These are phyloP conservation scores for Takifugu bimaculatus DNA, from an alignment of 2,113 vertebrate genomes.

Conservation along the genomic window DNA sequence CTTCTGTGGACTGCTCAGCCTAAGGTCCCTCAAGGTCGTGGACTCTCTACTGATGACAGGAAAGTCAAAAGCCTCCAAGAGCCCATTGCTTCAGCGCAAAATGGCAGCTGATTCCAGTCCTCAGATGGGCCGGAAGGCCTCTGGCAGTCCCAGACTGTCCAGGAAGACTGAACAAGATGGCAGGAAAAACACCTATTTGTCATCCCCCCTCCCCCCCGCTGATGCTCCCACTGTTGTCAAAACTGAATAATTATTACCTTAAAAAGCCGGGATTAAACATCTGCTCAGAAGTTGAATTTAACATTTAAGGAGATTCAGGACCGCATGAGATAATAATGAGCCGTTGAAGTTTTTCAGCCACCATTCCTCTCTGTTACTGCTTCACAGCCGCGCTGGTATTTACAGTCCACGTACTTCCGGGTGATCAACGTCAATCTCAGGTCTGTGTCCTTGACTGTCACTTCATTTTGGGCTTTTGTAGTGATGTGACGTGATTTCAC, in stretches of 20 bases:
- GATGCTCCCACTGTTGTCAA: constrained; percentile 54
- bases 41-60: constrained; percentile 73
- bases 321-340: constrained; percentile 8
- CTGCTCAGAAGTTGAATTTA: neutral
- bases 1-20: constrained; percentile 85
- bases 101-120: constrained; percentile 79
- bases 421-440: constrained; percentile 30
- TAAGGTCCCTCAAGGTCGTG: constrained; percentile 76
- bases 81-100: constrained; percentile 83
- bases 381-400: constrained; percentile 19
- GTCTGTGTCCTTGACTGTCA: constrained; percentile 21
- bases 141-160: constrained; percentile 75
- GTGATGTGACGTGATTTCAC: neutral
- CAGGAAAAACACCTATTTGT: constrained; percentile 43
- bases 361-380: constrained; percentile 51
- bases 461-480: neutral
- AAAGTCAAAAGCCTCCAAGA: constrained; percentile 87
- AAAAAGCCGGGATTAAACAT: neutral
- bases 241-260: constrained; percentile 12
- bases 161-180: constrained; percentile 68
- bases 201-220: constrained; percentile 57
- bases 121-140: constrained; percentile 77
- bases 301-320: constrained; percentile 3
- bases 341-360: constrained; percentile 25
- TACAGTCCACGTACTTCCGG: constrained; percentile 16